phyloP scores from a whole-genome alignment of 2,113 vertebrate species.

The Aegithalos caudatus region DNA sequence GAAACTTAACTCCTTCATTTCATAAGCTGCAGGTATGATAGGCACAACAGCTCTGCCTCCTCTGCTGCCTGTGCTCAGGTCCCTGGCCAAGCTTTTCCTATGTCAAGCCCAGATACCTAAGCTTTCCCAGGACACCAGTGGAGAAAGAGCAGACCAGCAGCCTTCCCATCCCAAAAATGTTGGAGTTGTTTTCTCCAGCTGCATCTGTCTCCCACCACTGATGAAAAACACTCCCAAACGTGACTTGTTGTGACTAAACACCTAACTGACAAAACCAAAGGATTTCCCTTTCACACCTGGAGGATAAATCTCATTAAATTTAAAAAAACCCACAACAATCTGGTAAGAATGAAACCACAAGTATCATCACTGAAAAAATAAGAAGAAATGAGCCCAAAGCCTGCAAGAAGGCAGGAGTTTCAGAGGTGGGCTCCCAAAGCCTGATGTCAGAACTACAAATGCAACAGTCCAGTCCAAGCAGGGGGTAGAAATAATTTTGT shows the following conservation, averaged over 20 bases:
- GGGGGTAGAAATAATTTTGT: not conserved
- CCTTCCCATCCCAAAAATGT: not conserved
- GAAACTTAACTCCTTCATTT: slow-evolving; percentile 57
- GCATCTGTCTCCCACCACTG: not conserved
- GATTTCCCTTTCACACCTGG: slow-evolving; percentile 30
- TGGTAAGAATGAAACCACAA: not conserved
- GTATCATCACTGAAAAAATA: not conserved
- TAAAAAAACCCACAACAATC: slow-evolving; percentile 4
- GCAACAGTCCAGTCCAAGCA: not conserved
- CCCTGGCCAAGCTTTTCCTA: not conserved
- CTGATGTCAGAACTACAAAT: not conserved
- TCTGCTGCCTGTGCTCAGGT: not conserved
- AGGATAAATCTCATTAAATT: not conserved
- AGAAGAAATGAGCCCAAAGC: not conserved
- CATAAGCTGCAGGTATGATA: slow-evolving; percentile 1
- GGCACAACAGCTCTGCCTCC: slow-evolving; percentile 25
- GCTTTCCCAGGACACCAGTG: not conserved
- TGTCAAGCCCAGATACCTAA: not conserved
- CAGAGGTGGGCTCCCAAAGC: not conserved
- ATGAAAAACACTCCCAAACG: not conserved
- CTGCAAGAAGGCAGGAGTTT: not conserved
- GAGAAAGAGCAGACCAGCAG: not conserved
- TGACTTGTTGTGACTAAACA: slow-evolving; percentile 3
- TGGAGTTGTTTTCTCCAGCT: not conserved
- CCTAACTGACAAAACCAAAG: slow-evolving; percentile 20